Conservation (phyloP, 2,797 vertebrate species). For the Sparus aurata region DNA sequence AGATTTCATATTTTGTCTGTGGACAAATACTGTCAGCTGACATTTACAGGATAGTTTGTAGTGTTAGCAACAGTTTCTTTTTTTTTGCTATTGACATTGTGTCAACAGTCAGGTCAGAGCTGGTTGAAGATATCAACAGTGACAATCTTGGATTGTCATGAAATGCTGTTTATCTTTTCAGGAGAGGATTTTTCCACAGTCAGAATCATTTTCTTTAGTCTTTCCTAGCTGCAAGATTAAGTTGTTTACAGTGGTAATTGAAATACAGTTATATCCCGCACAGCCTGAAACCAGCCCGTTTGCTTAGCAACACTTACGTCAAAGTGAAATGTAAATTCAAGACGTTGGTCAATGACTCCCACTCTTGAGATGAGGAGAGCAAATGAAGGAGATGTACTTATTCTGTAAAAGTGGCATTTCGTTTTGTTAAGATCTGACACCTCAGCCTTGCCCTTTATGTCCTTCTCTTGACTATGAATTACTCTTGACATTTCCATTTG, state of each 20-base stretch:
- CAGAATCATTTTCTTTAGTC: neutral
- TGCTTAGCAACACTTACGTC: constrained; percentile 60
- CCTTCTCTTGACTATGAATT: constrained; percentile 37
- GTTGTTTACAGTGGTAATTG: constrained; percentile 24
- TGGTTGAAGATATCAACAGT: constrained; percentile 17
- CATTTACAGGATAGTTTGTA: constrained; percentile 32
- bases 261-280: constrained; percentile 31
- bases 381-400: constrained; percentile 30
- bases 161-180: constrained; percentile 26
- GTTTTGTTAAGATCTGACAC: constrained; percentile 49
- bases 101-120: constrained; percentile 20
- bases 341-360: constrained; percentile 54
- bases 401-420: constrained; percentile 49
- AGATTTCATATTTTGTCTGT: constrained; percentile 46
- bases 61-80: constrained; percentile 18
- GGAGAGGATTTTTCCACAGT: neutral
- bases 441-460: constrained; percentile 43
- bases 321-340: constrained; percentile 61
- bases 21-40: constrained; percentile 37
- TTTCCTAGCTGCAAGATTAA: constrained; percentile 1
- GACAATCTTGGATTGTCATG: constrained; percentile 3
- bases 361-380: constrained; percentile 42
- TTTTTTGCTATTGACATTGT: constrained; percentile 19
- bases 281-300: constrained; percentile 34
- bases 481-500: constrained; percentile 61